Percentiles rank a stretch among this genome's conserved stretches.
Evolutionary conservation across 2,113 vertebrate species (phyloP).

Genomic region (Balaenoptera acutorostrata): DNA sequence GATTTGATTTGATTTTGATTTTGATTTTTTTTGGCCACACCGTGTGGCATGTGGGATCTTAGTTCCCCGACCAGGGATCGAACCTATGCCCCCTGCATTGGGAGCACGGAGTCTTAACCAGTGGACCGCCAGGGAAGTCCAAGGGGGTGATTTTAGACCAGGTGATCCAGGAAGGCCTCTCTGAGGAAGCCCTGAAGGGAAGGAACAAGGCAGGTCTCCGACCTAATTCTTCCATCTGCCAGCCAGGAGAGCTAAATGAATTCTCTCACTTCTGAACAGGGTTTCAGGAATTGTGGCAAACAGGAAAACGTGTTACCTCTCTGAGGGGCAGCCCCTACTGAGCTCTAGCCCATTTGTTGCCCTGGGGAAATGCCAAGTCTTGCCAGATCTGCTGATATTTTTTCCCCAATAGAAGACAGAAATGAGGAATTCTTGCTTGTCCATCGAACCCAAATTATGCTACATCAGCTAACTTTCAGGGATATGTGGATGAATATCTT

Average conservation of each 20-base stretch:
- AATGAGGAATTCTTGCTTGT: neutral
- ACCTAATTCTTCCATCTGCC: neutral
- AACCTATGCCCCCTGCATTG: neutral
- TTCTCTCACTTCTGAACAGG: neutral
- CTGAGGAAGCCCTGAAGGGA: neutral
- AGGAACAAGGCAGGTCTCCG: neutral
- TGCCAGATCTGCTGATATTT: neutral
- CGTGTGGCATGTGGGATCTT: neutral
- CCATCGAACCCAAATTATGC: neutral
- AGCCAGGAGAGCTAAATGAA: neutral
- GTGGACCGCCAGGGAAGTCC: neutral
- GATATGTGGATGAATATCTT: neutral
- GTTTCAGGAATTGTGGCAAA: neutral
- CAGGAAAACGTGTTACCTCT: neutral
- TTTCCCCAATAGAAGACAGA: neutral
- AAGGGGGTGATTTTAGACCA: neutral
- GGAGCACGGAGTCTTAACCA: neutral
- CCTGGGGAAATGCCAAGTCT: neutral
- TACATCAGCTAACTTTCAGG: neutral
- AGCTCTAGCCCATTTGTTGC: neutral
- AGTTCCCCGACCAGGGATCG: neutral
- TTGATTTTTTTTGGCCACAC: neutral
- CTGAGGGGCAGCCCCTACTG: neutral
- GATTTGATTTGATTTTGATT: neutral
- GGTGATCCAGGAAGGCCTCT: neutral